phyloP scores from a whole-genome alignment of 2,113 vertebrate species.

The Prolemur simus region DNA sequence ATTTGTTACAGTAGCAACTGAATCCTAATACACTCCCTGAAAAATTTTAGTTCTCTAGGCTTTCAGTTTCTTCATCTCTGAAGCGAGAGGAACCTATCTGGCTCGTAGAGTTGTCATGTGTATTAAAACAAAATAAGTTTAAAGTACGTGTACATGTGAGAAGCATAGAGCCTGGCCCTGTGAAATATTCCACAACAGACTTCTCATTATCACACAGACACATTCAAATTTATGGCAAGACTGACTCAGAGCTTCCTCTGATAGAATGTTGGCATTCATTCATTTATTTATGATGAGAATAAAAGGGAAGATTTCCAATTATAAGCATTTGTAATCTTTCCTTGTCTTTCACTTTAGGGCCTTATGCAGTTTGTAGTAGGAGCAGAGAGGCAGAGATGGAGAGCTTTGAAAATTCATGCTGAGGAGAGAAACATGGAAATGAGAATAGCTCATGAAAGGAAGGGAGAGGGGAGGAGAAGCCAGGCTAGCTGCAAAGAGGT shows the following conservation, averaged over 20 bases:
- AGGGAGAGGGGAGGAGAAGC: not conserved
- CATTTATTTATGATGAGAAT: not conserved
- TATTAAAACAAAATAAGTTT: not conserved
- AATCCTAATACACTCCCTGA: not conserved
- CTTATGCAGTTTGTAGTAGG: not conserved
- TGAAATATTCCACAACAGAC: accelerated
- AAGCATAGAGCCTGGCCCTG: not conserved
- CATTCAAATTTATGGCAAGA: not conserved
- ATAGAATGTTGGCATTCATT: not conserved
- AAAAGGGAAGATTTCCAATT: not conserved
- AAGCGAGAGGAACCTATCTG: not conserved
- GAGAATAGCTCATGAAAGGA: not conserved
- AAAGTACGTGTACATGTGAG: not conserved
- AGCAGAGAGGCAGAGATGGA: not conserved
- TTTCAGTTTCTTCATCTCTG: not conserved
- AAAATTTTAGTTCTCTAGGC: not conserved
- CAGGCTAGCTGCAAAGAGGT: not conserved
- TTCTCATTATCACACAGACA: not conserved
- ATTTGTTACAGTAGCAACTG: not conserved
- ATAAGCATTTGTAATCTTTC: not conserved
- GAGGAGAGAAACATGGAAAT: not conserved
- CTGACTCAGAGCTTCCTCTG: not conserved
- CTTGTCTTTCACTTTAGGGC: not conserved
- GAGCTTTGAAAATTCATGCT: not conserved
- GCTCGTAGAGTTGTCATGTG: not conserved